Evolutionary conservation across 2,797 vertebrate species (phyloP).

Genomic region (Tokudaia muenninki): DNA sequence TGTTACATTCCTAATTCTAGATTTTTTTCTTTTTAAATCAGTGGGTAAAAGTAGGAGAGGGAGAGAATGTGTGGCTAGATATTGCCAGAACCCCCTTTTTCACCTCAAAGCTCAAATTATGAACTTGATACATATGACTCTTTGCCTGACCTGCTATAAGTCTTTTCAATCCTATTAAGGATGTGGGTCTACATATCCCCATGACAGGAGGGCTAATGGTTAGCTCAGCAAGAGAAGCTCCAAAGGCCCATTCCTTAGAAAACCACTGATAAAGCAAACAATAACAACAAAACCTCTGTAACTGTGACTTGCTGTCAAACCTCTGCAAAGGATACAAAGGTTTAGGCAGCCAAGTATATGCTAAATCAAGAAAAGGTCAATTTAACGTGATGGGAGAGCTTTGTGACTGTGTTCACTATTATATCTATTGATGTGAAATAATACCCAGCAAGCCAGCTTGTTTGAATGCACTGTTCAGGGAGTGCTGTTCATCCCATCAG

Average conservation of each 20-base stretch:
- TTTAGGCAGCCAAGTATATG: background rate
- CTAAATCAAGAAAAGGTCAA: background rate
- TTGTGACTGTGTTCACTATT: background rate
- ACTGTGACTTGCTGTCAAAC: background rate
- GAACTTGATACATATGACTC: background rate
- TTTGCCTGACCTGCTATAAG: background rate
- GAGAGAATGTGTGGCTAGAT: background rate
- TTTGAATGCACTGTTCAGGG: background rate
- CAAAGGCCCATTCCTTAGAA: background rate
- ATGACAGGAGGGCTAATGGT: background rate
- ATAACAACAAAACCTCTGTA: background rate
- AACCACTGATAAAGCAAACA: background rate
- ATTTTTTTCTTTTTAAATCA: background rate
- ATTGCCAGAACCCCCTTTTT: background rate
- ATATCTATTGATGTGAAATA: background rate
- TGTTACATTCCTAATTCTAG: background rate
- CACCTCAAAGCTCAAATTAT: background rate
- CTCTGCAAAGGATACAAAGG: background rate
- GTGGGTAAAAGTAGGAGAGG: accelerated
- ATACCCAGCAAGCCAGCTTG: background rate
- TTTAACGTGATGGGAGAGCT: background rate
- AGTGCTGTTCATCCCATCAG: too few relatives aligned
- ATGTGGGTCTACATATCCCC: background rate
- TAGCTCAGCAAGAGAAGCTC: background rate
- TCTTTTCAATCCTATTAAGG: background rate